Evolutionary conservation across 2,888 invertebrate species (phyloP).

Genomic region (Eledona agricola): DNA sequence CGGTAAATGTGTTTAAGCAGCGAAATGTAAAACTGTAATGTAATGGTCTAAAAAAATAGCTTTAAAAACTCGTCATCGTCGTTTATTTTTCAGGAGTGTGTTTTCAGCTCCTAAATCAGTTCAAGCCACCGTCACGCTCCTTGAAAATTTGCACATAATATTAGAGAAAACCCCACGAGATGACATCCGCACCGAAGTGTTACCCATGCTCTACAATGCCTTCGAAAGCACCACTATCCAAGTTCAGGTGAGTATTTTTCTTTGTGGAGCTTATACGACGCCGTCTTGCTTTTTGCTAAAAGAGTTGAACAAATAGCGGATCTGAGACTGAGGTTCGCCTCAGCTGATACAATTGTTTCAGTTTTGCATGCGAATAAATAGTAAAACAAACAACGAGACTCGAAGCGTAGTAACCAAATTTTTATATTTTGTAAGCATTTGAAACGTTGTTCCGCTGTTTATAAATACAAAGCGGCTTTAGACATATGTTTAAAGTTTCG

Average conservation of each 20-base stretch:
- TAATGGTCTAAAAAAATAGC: constrained; percentile 5
- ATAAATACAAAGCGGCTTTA: no score
- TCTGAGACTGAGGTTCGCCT: no score
- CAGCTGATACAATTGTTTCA: no score
- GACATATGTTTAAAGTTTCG: no score
- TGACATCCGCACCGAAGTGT: constrained; percentile 80
- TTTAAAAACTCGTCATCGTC: constrained; percentile 1
- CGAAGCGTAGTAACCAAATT: no score
- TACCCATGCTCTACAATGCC: constrained; percentile 86
- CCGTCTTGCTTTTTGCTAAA: no score
- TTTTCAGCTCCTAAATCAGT: constrained; percentile 82
- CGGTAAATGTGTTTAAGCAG: background rate
- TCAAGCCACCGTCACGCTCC: constrained; percentile 85
- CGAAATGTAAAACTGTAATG: constrained; percentile 5
- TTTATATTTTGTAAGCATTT: no score
- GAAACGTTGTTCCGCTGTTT: no score
- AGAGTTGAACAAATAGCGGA: no score
- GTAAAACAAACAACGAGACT: no score
- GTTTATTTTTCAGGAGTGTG: constrained; percentile 67
- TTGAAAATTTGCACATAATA: constrained; percentile 90
- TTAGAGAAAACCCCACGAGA: constrained; percentile 86
- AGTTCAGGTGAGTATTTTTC: constrained; percentile 77
- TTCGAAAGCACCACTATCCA: constrained; percentile 89
- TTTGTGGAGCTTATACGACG: no score
- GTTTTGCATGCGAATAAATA: no score